Percentiles rank a stretch among this genome's conserved stretches.
phyloP scores from a whole-genome alignment of 2,113 vertebrate genomes.

The Pelecanoides urinatrix region DNA sequence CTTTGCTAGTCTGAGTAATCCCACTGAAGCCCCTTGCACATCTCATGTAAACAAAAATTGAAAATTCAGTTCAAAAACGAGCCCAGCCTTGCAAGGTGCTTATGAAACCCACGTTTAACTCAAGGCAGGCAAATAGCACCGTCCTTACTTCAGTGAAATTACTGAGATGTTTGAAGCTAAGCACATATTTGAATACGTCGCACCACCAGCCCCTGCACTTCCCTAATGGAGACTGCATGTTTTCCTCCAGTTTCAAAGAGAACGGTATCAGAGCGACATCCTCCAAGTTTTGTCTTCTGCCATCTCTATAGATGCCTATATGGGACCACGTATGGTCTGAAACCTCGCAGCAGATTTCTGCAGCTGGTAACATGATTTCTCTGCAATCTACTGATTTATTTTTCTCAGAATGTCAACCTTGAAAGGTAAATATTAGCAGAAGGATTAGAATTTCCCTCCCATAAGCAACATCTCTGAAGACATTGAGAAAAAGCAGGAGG shows the following conservation, averaged over 20 bases:
- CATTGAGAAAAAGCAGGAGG: not conserved
- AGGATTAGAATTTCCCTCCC: not conserved
- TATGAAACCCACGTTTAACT: not conserved
- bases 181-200: not conserved
- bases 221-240: not conserved
- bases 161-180: not conserved
- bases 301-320: accelerated
- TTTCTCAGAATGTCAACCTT: not conserved
- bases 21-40: not conserved
- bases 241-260: not conserved
- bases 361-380: not conserved
- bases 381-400: not conserved
- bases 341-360: not conserved
- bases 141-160: not conserved
- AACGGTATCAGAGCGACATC: accelerated
- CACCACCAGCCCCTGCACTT: not conserved
- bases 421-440: not conserved
- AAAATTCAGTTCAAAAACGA: not conserved
- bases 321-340: accelerated
- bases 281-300: not conserved
- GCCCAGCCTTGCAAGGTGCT: not conserved
- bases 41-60: not conserved
- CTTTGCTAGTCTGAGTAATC: not conserved
- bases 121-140: not conserved
- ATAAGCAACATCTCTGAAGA: accelerated